phyloP scores from a whole-genome alignment of 2,113 vertebrate genomes.

The Lepisosteus osseus region DNA sequence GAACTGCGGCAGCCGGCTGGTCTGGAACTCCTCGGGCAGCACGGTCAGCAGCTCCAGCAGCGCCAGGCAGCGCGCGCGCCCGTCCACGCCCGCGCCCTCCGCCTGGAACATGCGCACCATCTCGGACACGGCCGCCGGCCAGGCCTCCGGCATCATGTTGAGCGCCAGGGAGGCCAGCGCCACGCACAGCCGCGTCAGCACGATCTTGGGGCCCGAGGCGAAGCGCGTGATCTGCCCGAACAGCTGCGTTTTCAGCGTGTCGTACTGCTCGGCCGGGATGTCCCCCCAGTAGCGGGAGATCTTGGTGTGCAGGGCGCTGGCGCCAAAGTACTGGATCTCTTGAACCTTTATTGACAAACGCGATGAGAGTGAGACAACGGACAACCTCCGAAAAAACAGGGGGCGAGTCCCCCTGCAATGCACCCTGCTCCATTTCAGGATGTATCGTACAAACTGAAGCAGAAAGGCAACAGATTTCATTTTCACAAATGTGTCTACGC shows the following conservation, averaged over 20 bases:
- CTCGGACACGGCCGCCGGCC: constrained; percentile 92
- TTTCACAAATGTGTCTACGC: too few species aligned
- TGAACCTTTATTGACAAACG: constrained; percentile 66
- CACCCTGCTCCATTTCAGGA: too few species aligned
- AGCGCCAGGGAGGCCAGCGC: constrained; percentile 92
- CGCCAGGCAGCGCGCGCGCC: constrained; percentile 88
- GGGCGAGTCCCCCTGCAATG: too few species aligned
- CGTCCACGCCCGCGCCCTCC: constrained; percentile 86
- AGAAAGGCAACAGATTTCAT: too few species aligned
- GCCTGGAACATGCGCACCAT: constrained; percentile 97
- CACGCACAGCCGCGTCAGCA: constrained; percentile 94
- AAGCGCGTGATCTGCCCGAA: constrained; percentile 95
- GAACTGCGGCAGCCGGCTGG: constrained; percentile 91
- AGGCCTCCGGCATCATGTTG: constrained; percentile 96
- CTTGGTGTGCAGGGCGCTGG: constrained; percentile 95
- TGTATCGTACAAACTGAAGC: too few species aligned
- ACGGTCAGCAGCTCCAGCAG: constrained; percentile 94
- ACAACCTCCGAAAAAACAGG: too few species aligned
- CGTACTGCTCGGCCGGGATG: constrained; percentile 94
- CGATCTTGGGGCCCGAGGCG: constrained; percentile 93
- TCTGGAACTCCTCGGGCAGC: constrained; percentile 96
- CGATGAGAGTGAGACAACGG: neutral
- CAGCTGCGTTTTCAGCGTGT: constrained; percentile 91
- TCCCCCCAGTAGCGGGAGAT: constrained; percentile 98
- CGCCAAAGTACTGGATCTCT: constrained; percentile 98